Evolutionary conservation across 37 sponge, comb jelly and placozoan species (phyloP), one percentile per base, ranked within the genome.

Genomic region (Bolinopsis microptera): DNA sequence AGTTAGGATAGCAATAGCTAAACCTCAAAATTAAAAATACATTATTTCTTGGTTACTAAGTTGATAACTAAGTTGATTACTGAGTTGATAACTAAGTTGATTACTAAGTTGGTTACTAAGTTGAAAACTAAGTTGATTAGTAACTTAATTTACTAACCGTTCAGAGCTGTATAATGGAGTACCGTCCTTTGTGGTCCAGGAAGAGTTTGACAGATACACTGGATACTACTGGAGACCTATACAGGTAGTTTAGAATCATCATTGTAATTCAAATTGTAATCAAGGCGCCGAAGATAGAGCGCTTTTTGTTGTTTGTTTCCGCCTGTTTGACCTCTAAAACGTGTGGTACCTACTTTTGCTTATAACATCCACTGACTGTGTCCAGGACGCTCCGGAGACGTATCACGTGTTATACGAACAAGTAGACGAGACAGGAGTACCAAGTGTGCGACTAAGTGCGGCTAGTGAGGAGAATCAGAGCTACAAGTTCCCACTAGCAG

Each of bases 201-300:
- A 86, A 25, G 90, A 86, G 67, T 86, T 86, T 41, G 90, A 86
- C 90, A 86, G 90, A 34, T 86, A 86, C 68, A 86, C 90, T 3
- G 90, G 90, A 28, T 86, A 86, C 90, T 86, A 86, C 67, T 86
- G 90, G 90, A 86, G 90, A 41, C 90, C 90, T 41, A 39, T 41
- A 5, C 90, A 77, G 80, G 80, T 77, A 28, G 5, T 5, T 48
- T 48, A 18, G 61, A 48, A 48, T 5, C 13, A 48, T 48, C n/a
- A n/a, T n/a, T n/a, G n/a, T n/a, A n/a, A n/a, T n/a, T n/a, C n/a
- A n/a, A n/a, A n/a, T 13, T 48, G 61, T 48, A 13, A 18, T 48
- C 61, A 48, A 13, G 61, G 13, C 61, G 61, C 61, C 61, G 9
- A 48, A 48, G 9, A 48, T 13, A 48, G 5, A 48, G 9, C 61